A percentile compares a stretch with the other conserved stretches of the same genome.
These are phyloP conservation scores for Drosophila nebulosa DNA, from an alignment of 1,140 invertebrate genomes.

Conservation along the genomic window DNA sequence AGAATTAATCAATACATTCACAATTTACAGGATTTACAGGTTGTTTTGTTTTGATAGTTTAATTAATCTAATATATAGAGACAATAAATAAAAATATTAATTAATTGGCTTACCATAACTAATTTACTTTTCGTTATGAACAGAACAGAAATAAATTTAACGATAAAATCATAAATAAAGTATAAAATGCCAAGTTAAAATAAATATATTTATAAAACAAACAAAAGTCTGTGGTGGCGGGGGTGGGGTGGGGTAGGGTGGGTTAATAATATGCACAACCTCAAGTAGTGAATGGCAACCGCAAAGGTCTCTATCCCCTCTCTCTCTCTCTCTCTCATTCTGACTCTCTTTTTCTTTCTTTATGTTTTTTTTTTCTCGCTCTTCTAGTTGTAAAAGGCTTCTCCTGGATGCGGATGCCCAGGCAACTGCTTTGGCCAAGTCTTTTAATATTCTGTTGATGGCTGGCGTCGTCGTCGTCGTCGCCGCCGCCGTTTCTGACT, in stretches of 20 bases:
- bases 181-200: neutral
- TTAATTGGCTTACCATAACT: no score
- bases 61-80: no score
- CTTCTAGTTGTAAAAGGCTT: neutral
- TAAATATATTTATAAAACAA: neutral
- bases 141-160: neutral
- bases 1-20: no score
- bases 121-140: no score
- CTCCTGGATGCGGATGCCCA: slow-evolving; percentile 4
- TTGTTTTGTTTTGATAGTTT: no score
- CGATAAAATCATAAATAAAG: neutral
- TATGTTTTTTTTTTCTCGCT: no score
- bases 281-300: slow-evolving; percentile 1
- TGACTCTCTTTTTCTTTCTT: no score
- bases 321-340: neutral
- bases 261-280: slow-evolving; percentile 1
- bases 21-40: no score
- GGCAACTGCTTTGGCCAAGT: slow-evolving; percentile 27
- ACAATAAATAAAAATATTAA: no score
- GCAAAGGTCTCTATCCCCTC: neutral
- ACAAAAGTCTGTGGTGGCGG: neutral
- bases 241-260: neutral
- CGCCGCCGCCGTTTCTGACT: slow-evolving; percentile 20
- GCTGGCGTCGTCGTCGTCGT: slow-evolving; percentile 11
- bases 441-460: slow-evolving; percentile 55